A percentile compares a stretch with the other conserved stretches of the same genome.
Evolutionary conservation across 2,888 invertebrate species (phyloP).

Genomic region (Parochlus steinenii): DNA sequence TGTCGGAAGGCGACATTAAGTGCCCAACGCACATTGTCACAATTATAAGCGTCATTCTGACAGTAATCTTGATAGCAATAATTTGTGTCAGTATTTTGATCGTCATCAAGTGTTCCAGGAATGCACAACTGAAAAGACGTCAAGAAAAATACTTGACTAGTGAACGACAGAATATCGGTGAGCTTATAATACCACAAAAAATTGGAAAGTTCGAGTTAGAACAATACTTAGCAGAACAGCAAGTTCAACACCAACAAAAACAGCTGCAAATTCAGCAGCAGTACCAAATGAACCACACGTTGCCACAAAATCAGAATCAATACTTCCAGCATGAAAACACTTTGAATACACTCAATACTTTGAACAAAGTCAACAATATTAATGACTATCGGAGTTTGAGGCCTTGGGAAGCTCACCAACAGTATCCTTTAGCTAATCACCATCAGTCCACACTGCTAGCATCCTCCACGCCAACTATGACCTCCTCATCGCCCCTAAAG

Average conservation of each 20-base stretch:
- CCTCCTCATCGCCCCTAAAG: background rate
- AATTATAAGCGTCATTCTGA: slow-evolving; percentile 30
- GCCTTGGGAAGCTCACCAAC: slow-evolving; percentile 7
- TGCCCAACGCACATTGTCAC: slow-evolving; percentile 31
- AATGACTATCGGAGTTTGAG: slow-evolving; percentile 24
- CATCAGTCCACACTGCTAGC: slow-evolving; percentile 5
- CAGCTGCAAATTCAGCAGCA: slow-evolving; percentile 10
- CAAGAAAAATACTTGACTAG: slow-evolving; percentile 9
- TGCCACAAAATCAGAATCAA: slow-evolving; percentile 10
- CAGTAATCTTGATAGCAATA: slow-evolving; percentile 26
- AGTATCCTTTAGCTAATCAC: slow-evolving; percentile 4
- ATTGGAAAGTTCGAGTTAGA: slow-evolving; percentile 29
- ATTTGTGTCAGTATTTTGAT: slow-evolving; percentile 28
- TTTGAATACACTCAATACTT: slow-evolving; percentile 5
- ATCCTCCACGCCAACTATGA: background rate
- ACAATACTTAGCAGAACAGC: slow-evolving; percentile 29
- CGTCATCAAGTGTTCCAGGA: slow-evolving; percentile 11
- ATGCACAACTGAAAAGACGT: slow-evolving; percentile 3
- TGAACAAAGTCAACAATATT: too few species aligned
- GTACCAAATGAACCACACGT: slow-evolving; percentile 9
- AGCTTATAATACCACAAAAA: slow-evolving; percentile 27
- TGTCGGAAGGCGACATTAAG: slow-evolving; percentile 29
- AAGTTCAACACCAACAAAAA: slow-evolving; percentile 9
- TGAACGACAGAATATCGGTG: slow-evolving; percentile 29
- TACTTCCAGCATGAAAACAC: slow-evolving; percentile 9